These are phyloP conservation scores for Dynastes tityus DNA, from an alignment of 2,888 invertebrate species.

Conservation along the genomic window DNA sequence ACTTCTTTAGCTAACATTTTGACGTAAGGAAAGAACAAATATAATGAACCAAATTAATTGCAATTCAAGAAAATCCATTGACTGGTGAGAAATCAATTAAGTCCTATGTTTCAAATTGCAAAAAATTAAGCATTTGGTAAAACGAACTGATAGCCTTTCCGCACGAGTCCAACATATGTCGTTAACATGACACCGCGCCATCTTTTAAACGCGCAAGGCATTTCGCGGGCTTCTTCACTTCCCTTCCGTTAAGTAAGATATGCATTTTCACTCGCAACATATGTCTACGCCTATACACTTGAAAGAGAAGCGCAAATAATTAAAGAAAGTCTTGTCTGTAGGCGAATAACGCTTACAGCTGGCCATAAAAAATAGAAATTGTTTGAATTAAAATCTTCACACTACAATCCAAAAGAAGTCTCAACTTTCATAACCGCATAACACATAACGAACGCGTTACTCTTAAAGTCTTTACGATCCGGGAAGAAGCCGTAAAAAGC, in stretches of 20 bases:
- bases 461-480: neutral
- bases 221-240: conserved; percentile 24
- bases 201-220: conserved; percentile 23
- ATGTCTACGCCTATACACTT: neutral
- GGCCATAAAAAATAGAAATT: neutral
- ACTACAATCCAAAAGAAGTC: neutral
- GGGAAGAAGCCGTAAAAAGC: conserved; percentile 15
- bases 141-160: neutral
- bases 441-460: neutral
- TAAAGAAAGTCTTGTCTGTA: conserved; percentile 13
- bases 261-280: conserved; percentile 21
- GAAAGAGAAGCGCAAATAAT: conserved; percentile 11
- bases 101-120: no score
- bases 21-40: no score
- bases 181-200: conserved; percentile 15
- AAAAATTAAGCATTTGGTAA: neutral
- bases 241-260: conserved; percentile 14
- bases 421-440: neutral
- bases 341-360: neutral
- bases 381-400: neutral
- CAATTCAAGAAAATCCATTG: no score
- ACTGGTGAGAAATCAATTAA: no score
- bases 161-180: conserved; percentile 20
- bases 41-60: no score
- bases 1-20: no score